Conservation (phyloP, 2,797 vertebrate genomes). For the Pangasius larnaudii region DNA sequence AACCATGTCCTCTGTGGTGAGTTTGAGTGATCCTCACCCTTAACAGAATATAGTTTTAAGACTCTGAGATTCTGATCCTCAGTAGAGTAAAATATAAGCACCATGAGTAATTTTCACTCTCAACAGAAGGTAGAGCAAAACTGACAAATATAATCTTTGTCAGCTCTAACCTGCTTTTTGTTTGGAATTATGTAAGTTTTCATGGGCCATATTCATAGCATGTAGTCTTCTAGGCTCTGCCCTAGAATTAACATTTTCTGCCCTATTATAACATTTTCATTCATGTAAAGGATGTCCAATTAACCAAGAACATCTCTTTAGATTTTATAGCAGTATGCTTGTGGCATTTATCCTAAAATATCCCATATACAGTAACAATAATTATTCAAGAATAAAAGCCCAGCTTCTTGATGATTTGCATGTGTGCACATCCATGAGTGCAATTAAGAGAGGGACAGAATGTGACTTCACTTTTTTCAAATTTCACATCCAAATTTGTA, state of each 20-base stretch:
- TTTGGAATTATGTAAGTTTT: neutral
- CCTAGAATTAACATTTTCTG: too few relatives aligned
- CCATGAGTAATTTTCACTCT: neutral
- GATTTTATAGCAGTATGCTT: neutral
- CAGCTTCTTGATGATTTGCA: neutral
- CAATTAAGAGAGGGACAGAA: neutral
- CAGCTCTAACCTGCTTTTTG: neutral
- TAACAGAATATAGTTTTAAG: neutral
- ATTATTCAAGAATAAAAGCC: neutral
- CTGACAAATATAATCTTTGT: neutral
- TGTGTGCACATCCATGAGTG: neutral
- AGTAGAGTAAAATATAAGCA: neutral
- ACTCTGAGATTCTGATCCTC: neutral
- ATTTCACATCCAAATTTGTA: slow-evolving; percentile 2
- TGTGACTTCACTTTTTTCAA: neutral
- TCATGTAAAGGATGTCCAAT: neutral
- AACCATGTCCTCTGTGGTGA: neutral
- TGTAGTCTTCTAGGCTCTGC: neutral
- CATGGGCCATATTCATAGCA: neutral
- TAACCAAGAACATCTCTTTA: neutral
- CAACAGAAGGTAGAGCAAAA: neutral
- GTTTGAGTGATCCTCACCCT: neutral
- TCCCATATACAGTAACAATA: neutral
- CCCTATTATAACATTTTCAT: neutral
- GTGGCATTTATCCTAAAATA: neutral